Evolutionary conservation across 2,113 vertebrate genomes (phyloP).

Genomic region (Machaerirhynchus nigripectus): DNA sequence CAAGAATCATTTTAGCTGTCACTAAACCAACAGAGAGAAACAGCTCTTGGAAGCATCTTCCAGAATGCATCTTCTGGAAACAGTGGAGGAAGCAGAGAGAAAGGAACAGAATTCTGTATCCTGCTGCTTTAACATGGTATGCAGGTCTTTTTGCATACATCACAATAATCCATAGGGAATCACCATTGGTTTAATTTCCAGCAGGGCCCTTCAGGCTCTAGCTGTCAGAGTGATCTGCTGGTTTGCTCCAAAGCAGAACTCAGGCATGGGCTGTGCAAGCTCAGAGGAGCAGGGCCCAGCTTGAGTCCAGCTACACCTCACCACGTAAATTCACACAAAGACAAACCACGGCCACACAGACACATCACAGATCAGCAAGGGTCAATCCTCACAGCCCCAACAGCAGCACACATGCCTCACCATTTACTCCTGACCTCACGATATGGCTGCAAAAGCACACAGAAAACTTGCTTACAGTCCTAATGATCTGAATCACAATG

Average conservation of each 20-base stretch:
- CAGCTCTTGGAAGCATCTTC: neutral
- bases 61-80: neutral
- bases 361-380: accelerated
- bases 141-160: neutral
- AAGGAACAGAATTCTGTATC: neutral
- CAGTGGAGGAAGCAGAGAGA: neutral
- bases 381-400: neutral
- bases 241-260: neutral
- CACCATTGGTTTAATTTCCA: neutral
- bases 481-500: neutral
- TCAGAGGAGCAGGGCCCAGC: neutral
- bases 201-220: neutral
- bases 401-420: accelerated
- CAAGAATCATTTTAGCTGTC: neutral
- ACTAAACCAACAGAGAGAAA: neutral
- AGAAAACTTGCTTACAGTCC: neutral
- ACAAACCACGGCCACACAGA: neutral
- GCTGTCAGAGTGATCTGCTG: neutral
- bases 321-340: accelerated
- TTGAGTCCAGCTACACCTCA: neutral
- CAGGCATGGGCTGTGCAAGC: neutral
- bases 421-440: neutral
- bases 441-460: neutral
- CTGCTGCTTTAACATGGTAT: neutral
- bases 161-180: neutral